A percentile compares a stretch with the other conserved stretches of the same genome.
phyloP scores from a whole-genome alignment of 1,140 invertebrate genomes.

The Holcopasites calliopsidis region DNA sequence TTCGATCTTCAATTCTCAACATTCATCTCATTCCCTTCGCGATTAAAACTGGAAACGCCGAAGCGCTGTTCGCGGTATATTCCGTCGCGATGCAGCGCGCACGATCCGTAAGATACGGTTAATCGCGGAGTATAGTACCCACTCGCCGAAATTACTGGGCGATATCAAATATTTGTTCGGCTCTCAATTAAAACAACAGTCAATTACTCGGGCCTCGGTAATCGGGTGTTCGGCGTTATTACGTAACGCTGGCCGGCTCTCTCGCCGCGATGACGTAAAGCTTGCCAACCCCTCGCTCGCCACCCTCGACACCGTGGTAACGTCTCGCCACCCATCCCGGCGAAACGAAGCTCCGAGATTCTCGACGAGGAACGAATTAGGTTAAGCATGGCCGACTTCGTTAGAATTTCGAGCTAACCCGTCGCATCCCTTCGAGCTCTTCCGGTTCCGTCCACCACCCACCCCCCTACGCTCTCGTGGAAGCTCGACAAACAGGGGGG shows the following conservation, averaged over 20 bases:
- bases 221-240: background rate
- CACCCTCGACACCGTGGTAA: background rate
- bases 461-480: too few relatives aligned
- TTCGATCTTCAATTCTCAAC: too few relatives aligned
- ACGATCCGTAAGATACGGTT: too few relatives aligned
- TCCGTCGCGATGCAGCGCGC: too few relatives aligned
- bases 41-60: too few relatives aligned
- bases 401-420: conserved; percentile 33
- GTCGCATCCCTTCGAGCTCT: conserved; percentile 1
- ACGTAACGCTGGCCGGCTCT: background rate
- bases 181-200: too few relatives aligned
- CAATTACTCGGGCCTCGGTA: background rate
- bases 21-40: too few relatives aligned
- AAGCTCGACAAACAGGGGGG: accelerated
- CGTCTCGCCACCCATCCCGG: background rate
- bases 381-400: conserved; percentile 39
- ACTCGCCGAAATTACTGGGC: too few relatives aligned
- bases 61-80: too few relatives aligned
- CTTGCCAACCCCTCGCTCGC: background rate
- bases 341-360: background rate
- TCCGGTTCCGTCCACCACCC: background rate
- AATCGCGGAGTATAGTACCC: too few relatives aligned
- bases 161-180: too few relatives aligned
- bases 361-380: conserved; percentile 34
- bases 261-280: background rate